These are phyloP conservation scores for Gila robusta DNA, from an alignment of 2,797 vertebrate genomes.

Conservation along the genomic window DNA sequence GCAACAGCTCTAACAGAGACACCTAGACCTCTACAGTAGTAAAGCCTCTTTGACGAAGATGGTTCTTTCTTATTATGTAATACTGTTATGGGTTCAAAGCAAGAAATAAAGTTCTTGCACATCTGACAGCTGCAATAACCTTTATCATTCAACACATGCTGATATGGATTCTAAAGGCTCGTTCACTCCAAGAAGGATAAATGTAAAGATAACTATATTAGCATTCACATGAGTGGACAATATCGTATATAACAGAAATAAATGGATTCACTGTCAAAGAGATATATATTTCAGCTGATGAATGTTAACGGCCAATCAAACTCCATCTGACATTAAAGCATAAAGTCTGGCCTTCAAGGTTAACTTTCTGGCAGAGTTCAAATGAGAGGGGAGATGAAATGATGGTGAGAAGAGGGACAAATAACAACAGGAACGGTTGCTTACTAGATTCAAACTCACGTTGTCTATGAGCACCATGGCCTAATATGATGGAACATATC, in stretches of 20 bases:
- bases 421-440: background rate
- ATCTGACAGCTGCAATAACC: constrained; percentile 19
- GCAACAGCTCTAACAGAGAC: constrained; percentile 17
- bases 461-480: background rate
- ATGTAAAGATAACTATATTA: background rate
- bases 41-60: background rate
- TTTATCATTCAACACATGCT: background rate
- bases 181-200: background rate
- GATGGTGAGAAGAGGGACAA: background rate
- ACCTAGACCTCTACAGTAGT: constrained; percentile 9
- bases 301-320: background rate
- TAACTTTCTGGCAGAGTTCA: background rate
- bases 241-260: background rate
- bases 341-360: background rate
- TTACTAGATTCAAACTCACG: background rate
- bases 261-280: background rate
- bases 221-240: background rate
- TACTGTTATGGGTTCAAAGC: background rate
- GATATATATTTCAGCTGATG: background rate
- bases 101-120: background rate
- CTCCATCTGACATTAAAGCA: too few species aligned
- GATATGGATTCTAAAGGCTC: background rate
- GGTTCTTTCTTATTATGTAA: background rate
- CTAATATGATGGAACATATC: background rate
- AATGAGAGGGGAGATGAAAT: background rate